Conservation (phyloP, 2,113 vertebrate genomes). For the Melanocharis versteri region DNA sequence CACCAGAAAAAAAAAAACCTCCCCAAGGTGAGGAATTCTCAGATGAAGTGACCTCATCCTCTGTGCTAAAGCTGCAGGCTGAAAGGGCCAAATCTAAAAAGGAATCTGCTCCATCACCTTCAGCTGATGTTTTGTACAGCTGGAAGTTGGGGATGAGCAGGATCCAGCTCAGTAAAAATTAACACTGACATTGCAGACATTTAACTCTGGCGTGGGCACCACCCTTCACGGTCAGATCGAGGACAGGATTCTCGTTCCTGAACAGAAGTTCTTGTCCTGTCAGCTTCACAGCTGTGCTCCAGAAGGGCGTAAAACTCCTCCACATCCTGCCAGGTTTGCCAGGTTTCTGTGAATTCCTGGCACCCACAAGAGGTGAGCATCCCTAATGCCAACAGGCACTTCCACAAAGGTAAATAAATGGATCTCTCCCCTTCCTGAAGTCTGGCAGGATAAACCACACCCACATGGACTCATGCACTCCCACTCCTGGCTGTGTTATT, state of each 20-base stretch:
- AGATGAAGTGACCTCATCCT: not conserved
- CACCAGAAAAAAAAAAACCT: not conserved
- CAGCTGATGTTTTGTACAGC: not conserved
- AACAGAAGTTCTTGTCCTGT: not conserved
- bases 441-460: not conserved
- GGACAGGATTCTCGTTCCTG: not conserved
- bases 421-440: not conserved
- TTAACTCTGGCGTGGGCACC: not conserved
- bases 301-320: not conserved
- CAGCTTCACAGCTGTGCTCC: not conserved
- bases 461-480: not conserved
- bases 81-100: not conserved
- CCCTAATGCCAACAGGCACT: not conserved
- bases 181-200: fast-evolving
- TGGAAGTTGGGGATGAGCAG: not conserved
- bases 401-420: not conserved
- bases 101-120: not conserved
- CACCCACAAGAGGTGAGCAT: not conserved
- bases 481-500: not conserved
- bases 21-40: not conserved
- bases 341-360: not conserved
- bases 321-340: not conserved
- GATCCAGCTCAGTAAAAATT: not conserved
- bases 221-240: not conserved
- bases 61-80: not conserved